Percentiles rank a stretch among this genome's conserved stretches.
These are phyloP conservation scores for Scaptomyza reducta DNA, from an alignment of 2,888 invertebrate species.

Conservation along the genomic window DNA sequence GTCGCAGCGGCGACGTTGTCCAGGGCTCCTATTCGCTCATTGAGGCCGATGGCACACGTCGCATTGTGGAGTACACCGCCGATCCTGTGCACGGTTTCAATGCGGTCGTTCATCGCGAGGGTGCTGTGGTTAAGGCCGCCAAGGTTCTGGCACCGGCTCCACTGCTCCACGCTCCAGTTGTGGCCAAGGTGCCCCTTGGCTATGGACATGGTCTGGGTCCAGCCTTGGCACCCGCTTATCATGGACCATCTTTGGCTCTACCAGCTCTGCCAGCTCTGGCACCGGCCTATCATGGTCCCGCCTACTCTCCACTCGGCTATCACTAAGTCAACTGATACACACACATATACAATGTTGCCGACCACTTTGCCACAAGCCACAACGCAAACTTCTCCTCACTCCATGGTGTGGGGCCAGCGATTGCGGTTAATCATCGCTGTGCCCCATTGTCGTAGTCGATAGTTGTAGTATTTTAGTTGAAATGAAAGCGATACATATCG, in stretches of 20 bases:
- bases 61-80: slow-evolving; percentile 86
- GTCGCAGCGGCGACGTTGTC: slow-evolving; percentile 86
- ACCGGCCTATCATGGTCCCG: slow-evolving; percentile 23
- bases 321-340: slow-evolving; percentile 60
- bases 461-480: slow-evolving; percentile 73
- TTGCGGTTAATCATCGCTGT: slow-evolving; percentile 20
- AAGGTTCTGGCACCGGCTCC: slow-evolving; percentile 78
- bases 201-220: slow-evolving; percentile 45
- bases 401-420: slow-evolving; percentile 26
- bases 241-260: slow-evolving; percentile 12
- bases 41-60: slow-evolving; percentile 86
- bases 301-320: slow-evolving; percentile 58
- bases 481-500: slow-evolving; percentile 68
- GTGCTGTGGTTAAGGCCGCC: slow-evolving; percentile 83
- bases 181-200: slow-evolving; percentile 66
- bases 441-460: slow-evolving; percentile 61
- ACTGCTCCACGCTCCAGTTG: slow-evolving; percentile 64
- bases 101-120: slow-evolving; percentile 86
- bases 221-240: slow-evolving; percentile 45
- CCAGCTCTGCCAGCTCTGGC: slow-evolving; percentile 36
- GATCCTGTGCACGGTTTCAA: slow-evolving; percentile 87
- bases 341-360: slow-evolving; percentile 51
- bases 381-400: slow-evolving; percentile 48
- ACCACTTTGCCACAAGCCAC: slow-evolving; percentile 55
- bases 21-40: slow-evolving; percentile 86